phyloP scores from a whole-genome alignment of 2,797 vertebrate genomes.

The Rhabdophis nuchalis region DNA sequence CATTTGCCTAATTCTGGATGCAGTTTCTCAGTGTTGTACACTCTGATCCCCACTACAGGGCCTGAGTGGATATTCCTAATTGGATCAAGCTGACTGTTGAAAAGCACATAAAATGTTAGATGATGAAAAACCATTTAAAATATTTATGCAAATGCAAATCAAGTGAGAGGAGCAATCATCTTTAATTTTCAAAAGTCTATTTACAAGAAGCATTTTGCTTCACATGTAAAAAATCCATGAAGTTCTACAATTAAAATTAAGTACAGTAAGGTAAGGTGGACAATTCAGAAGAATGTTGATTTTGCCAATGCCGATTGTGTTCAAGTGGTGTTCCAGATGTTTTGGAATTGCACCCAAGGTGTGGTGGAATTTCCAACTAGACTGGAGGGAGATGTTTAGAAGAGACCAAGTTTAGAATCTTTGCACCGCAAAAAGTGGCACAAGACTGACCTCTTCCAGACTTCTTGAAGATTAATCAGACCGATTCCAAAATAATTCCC shows the following conservation, averaged over 20 bases:
- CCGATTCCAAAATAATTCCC: neutral
- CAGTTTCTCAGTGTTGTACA: neutral
- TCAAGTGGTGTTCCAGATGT: neutral
- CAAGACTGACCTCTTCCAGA: neutral
- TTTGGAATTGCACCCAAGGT: neutral
- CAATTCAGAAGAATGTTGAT: neutral
- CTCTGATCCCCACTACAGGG: neutral
- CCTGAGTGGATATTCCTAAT: neutral
- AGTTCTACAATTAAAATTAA: neutral
- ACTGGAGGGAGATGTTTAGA: neutral
- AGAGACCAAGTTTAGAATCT: neutral
- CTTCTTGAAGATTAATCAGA: neutral
- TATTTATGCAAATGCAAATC: neutral
- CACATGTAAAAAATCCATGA: neutral
- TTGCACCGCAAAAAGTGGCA: neutral
- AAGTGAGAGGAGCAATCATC: neutral
- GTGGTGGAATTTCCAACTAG: neutral
- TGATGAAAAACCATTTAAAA: neutral
- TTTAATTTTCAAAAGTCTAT: neutral
- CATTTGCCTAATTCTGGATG: neutral
- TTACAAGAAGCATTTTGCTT: neutral
- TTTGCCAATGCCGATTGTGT: neutral
- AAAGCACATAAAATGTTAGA: neutral
- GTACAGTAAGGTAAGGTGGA: neutral
- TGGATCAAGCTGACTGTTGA: neutral